Percentiles rank a stretch among this genome's conserved stretches.
Evolutionary conservation across 1,140 invertebrate genomes (phyloP).

Genomic region (Cydia amplana): DNA sequence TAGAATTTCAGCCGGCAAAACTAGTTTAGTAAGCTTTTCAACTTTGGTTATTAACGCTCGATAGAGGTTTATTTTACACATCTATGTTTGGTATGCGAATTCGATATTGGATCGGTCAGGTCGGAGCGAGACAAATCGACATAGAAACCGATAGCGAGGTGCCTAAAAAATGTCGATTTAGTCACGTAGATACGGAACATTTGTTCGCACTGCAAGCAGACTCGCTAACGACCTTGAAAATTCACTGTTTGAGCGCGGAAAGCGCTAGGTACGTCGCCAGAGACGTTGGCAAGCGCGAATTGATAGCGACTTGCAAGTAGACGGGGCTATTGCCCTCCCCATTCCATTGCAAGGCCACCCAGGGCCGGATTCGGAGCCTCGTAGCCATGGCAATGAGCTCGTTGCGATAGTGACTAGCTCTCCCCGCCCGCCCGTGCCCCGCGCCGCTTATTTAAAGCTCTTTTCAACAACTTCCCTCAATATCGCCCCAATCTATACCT

Average conservation of each 20-base stretch:
- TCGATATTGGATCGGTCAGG: background rate
- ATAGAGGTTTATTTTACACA: background rate
- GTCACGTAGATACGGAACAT: conserved; percentile 37
- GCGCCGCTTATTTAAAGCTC: conserved; percentile 63
- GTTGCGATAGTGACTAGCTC: conserved; percentile 68
- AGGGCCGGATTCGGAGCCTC: conserved; percentile 66
- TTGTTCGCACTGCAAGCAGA: conserved; percentile 41
- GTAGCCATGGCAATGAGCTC: conserved; percentile 69
- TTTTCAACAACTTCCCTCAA: conserved; percentile 73
- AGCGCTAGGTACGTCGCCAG: conserved; percentile 57
- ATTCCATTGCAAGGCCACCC: conserved; percentile 76
- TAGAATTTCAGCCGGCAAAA: background rate
- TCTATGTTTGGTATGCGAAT: conserved; percentile 1
- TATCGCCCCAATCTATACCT: conserved; percentile 64
- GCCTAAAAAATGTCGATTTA: conserved; percentile 32
- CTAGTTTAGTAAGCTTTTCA: conserved; percentile 13
- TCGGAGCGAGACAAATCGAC: conserved; percentile 16
- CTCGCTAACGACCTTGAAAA: conserved; percentile 50
- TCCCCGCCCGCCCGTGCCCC: conserved; percentile 39
- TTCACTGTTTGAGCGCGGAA: conserved; percentile 55
- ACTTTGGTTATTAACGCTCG: conserved; percentile 11
- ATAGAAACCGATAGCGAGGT: conserved; percentile 20
- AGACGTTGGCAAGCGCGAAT: conserved; percentile 70
- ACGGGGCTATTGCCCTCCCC: conserved; percentile 76
- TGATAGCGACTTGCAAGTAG: conserved; percentile 70